Evolutionary conservation across 2,113 vertebrate species (phyloP), one percentile per base, ranked within the genome.

Genomic region (Fulmarus glacialis): DNA sequence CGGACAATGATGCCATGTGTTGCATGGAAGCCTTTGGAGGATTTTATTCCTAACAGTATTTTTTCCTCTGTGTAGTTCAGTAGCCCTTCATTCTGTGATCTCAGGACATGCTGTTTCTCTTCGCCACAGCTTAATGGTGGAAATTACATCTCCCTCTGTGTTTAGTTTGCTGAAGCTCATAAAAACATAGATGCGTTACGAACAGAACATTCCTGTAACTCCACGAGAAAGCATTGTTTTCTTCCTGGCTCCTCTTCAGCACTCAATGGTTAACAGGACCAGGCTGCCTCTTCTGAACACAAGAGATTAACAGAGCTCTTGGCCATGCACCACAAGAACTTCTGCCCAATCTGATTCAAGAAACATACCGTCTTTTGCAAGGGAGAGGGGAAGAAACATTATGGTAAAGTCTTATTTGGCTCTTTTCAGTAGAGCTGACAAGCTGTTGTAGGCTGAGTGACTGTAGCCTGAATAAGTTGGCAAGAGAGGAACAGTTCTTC

Each of bases 381-480:
- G 24, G 36, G 14, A 91, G 58, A 82, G 30, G 32, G 58, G 26
- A 94, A 93, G 66, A 89, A 92, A 77, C 47, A 48, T 22, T 32
- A 80, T 11, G 55, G 70, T 64, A 45, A 91, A 93, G 64, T 63
- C 81, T 87, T 53, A 38, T 5, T 95, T 96, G 81, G 89, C 89
- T 95, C 74, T 72, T 75, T 45, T 32, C 63, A 73, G 78, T 26
- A 3, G 14, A 96, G 81, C 70, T 94, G 91, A 94, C 91, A 97
- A 90, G 83, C 89, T 96, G 91, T 53, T 87, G 60, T 24, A 89
- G 70, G 47, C 53, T 90, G 73, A 94, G 60, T 94, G 81, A 95
- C 81, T 89, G 66, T 84, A 89, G 78, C 82, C 80, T 92, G 83
- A 95, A n/a, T 36, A 85, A 96, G 32, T 2, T 97, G 94, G 87